These are phyloP conservation scores for Pseudochirops cupreus DNA, from an alignment of 2,797 vertebrate species.

Conservation along the genomic window DNA sequence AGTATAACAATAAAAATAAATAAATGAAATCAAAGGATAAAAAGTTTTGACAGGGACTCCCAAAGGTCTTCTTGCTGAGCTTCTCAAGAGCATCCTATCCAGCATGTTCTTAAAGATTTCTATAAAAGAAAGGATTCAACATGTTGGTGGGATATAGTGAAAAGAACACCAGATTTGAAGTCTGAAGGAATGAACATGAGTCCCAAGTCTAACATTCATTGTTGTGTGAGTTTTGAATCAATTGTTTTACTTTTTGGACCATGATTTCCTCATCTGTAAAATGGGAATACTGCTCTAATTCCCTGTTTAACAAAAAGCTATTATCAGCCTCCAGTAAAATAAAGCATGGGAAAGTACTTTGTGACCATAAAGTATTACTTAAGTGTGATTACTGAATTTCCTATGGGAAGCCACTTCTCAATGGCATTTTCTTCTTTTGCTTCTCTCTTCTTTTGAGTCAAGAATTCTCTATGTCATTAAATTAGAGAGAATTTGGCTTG, in stretches of 20 bases:
- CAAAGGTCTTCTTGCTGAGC: neutral
- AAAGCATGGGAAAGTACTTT: neutral
- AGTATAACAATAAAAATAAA: neutral
- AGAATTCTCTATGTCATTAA: neutral
- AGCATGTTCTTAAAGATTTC: neutral
- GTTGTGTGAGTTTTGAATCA: neutral
- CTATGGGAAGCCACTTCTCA: neutral
- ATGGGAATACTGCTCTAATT: neutral
- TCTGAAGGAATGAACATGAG: neutral
- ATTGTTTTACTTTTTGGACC: neutral
- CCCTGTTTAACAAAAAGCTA: neutral
- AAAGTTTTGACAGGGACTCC: conserved; percentile 13
- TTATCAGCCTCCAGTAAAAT: neutral
- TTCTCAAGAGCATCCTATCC: neutral
- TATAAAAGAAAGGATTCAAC: neutral
- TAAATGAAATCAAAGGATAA: neutral
- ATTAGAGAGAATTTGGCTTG: conserved; percentile 37
- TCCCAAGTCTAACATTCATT: neutral
- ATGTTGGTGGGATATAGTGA: neutral
- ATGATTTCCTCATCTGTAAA: neutral
- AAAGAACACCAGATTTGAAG: neutral
- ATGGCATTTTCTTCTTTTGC: neutral
- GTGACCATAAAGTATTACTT: neutral
- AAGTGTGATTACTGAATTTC: neutral
- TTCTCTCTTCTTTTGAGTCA: neutral